phyloP scores from a whole-genome alignment of 2,888 invertebrate genomes.

The Beris morrisii region DNA sequence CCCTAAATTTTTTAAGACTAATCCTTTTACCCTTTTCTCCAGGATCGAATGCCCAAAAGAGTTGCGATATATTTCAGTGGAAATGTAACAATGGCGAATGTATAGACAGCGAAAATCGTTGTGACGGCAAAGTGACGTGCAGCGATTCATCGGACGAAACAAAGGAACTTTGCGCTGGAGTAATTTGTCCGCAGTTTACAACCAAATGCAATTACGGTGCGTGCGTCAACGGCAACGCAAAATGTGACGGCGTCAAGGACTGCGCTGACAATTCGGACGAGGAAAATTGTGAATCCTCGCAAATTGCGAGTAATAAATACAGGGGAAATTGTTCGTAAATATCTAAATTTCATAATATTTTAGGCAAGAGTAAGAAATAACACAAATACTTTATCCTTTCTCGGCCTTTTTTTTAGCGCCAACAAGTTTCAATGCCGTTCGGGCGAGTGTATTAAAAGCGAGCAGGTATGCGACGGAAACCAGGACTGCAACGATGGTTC shows the following conservation, averaged over 20 bases:
- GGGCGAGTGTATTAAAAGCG: neutral
- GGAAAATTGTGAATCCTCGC: conserved; percentile 4
- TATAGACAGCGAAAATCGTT: conserved; percentile 34
- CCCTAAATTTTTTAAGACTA: too few species aligned
- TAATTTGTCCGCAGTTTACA: conserved; percentile 58
- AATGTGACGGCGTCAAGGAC: conserved; percentile 51
- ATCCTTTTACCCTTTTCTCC: neutral
- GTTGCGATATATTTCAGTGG: conserved; percentile 34
- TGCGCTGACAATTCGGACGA: conserved; percentile 38
- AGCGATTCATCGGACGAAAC: conserved; percentile 39
- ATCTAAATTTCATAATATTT: neutral
- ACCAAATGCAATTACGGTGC: conserved; percentile 66
- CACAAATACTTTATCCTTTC: too few species aligned
- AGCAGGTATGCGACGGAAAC: conserved; percentile 53
- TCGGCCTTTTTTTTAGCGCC: too few species aligned
- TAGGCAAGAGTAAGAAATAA: neutral
- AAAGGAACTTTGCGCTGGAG: conserved; percentile 44
- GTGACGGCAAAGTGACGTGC: conserved; percentile 51
- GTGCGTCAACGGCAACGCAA: conserved; percentile 60
- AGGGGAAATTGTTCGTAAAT: too few species aligned
- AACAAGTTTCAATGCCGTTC: too few species aligned
- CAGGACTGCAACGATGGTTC: conserved; percentile 43
- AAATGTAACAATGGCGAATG: conserved; percentile 42
- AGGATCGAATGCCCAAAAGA: neutral
- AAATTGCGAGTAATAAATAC: conserved; percentile 6